These are phyloP conservation scores for Heterotis niloticus DNA, from an alignment of 2,113 vertebrate genomes.

Conservation along the genomic window DNA sequence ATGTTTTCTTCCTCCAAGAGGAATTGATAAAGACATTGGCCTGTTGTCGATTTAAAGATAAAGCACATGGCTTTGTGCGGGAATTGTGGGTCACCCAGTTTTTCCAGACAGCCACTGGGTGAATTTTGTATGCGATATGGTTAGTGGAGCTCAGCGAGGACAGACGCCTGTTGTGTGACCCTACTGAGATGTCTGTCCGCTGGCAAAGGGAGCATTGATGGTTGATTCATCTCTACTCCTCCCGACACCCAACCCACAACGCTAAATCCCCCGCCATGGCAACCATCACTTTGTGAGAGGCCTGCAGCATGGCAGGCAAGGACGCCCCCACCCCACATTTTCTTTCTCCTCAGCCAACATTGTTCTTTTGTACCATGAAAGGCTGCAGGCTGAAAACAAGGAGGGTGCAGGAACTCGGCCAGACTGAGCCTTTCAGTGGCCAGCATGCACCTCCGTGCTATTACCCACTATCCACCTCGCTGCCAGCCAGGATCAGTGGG, in stretches of 20 bases:
- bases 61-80: constrained; percentile 37
- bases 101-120: constrained; percentile 36
- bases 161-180: background rate
- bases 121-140: constrained; percentile 33
- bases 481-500: background rate
- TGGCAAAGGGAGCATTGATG: constrained; percentile 9
- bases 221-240: constrained; percentile 20
- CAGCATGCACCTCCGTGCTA: background rate
- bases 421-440: constrained; percentile 21
- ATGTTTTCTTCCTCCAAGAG: background rate
- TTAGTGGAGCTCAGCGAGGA: constrained; percentile 13
- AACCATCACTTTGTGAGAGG: constrained; percentile 14
- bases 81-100: constrained; percentile 51
- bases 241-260: constrained; percentile 6
- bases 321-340: background rate
- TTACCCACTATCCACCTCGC: background rate
- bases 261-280: constrained; percentile 18
- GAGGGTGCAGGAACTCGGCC: constrained; percentile 21
- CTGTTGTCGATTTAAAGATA: constrained; percentile 27
- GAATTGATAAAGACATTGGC: background rate
- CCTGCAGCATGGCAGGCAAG: background rate
- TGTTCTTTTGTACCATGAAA: constrained; percentile 41
- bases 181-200: constrained; percentile 4
- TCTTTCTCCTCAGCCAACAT: constrained; percentile 23
- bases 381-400: constrained; percentile 31